Conservation (phyloP, 2,797 vertebrate genomes). For the Benthosema pterotum region DNA sequence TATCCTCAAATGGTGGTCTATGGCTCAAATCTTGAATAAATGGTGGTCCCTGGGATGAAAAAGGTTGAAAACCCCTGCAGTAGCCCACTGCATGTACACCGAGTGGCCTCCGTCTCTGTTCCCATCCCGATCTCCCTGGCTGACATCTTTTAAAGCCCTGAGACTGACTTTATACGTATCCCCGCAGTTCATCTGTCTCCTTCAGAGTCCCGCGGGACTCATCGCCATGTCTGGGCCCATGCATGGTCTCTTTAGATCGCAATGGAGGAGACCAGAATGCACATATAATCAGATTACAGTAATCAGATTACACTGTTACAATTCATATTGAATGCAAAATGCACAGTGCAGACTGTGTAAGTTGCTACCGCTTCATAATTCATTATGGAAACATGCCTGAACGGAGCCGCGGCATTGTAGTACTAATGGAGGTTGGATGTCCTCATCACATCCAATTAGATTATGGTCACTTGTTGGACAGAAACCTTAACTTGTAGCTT, state of each 20-base stretch:
- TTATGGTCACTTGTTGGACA: too few species aligned
- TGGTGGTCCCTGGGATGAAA: too few species aligned
- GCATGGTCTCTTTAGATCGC: neutral
- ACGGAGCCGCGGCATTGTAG: neutral
- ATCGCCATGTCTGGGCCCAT: conserved; percentile 51
- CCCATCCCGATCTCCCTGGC: neutral
- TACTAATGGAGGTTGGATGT: conserved; percentile 27
- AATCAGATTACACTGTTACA: conserved; percentile 9
- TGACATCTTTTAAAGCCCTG: conserved; percentile 38
- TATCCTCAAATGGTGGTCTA: too few species aligned
- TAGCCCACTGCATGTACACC: too few species aligned
- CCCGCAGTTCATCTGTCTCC: conserved; percentile 52
- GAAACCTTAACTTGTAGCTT: too few species aligned
- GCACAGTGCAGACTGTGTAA: too few species aligned
- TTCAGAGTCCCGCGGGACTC: conserved; percentile 57
- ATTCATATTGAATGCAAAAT: neutral
- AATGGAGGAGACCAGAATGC: neutral
- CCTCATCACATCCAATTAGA: neutral
- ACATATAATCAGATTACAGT: conserved; percentile 19
- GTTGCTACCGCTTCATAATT: neutral
- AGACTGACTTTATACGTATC: conserved; percentile 44
- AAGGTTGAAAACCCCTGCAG: too few species aligned
- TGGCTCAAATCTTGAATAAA: too few species aligned
- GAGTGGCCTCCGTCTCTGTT: neutral
- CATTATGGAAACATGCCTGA: neutral